phyloP scores from a whole-genome alignment of 1,140 invertebrate genomes.

The Zophobas morio region DNA sequence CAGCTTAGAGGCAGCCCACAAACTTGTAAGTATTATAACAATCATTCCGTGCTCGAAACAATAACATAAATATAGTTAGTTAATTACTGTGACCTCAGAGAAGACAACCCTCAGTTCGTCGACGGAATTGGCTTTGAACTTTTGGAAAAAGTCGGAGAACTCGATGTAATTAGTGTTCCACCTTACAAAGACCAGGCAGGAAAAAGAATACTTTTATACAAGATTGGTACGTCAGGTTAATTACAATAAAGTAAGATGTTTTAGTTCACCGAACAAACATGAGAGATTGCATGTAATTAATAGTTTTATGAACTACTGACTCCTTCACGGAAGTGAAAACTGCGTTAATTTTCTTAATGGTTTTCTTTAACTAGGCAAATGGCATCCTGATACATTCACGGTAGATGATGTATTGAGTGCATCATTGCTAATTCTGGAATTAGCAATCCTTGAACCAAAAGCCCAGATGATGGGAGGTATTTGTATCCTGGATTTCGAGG shows the following conservation, averaged over 20 bases:
- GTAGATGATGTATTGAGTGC: slow-evolving; percentile 80
- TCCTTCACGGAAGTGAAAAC: background rate
- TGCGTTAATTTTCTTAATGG: slow-evolving; percentile 2
- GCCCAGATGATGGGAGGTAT: slow-evolving; percentile 81
- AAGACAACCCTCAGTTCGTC: slow-evolving; percentile 79
- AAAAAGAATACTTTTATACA: slow-evolving; percentile 77
- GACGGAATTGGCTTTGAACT: slow-evolving; percentile 77
- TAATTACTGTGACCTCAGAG: slow-evolving; percentile 83
- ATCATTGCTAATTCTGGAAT: slow-evolving; percentile 77
- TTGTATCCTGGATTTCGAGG: slow-evolving; percentile 79
- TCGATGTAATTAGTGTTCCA: slow-evolving; percentile 79
- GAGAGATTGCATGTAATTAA: slow-evolving; percentile 13
- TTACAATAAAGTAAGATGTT: background rate
- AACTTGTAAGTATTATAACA: slow-evolving; percentile 75
- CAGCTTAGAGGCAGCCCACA: slow-evolving; percentile 83
- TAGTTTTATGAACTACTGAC: background rate
- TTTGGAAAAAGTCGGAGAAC: slow-evolving; percentile 77
- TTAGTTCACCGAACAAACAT: background rate
- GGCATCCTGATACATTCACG: slow-evolving; percentile 76
- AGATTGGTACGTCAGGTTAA: slow-evolving; percentile 68
- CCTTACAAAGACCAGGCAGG: slow-evolving; percentile 82
- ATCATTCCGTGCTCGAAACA: background rate
- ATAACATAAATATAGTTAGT: slow-evolving; percentile 73
- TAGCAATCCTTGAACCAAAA: slow-evolving; percentile 78
- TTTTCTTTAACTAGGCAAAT: slow-evolving; percentile 71